These are phyloP conservation scores for Hystrix brachyura DNA, from an alignment of 2,113 vertebrate species.

Conservation along the genomic window DNA sequence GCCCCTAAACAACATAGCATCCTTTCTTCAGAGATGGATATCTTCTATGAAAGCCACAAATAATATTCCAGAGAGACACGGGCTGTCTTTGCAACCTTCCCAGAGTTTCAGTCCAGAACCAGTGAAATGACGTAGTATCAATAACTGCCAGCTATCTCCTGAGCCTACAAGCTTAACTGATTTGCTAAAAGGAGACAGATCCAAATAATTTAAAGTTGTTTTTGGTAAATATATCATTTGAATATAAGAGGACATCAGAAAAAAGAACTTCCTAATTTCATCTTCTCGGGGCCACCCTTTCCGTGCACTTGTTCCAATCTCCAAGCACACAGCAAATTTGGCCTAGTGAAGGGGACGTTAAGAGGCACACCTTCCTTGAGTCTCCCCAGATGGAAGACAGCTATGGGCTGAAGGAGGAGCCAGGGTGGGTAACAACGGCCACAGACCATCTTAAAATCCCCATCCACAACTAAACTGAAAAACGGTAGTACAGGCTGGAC, in stretches of 20 bases:
- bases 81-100: accelerated
- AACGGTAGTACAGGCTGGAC: background rate
- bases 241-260: background rate
- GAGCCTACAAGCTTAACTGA: background rate
- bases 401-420: background rate
- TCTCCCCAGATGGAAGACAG: too few relatives aligned
- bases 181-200: background rate
- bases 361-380: background rate
- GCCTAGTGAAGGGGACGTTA: background rate
- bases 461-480: too few relatives aligned
- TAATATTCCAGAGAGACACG: too few relatives aligned
- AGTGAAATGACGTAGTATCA: background rate
- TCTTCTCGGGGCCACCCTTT: background rate
- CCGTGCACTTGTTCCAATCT: background rate
- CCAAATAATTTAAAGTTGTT: background rate
- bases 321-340: background rate
- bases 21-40: background rate
- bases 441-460: background rate
- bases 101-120: background rate
- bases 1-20: background rate
- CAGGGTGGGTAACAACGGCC: background rate
- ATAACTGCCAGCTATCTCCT: background rate
- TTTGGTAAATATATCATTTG: background rate
- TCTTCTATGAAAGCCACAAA: background rate
- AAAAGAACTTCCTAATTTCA: background rate